Conservation (phyloP, 1,140 invertebrate species). For the Zaprionus inermis region DNA sequence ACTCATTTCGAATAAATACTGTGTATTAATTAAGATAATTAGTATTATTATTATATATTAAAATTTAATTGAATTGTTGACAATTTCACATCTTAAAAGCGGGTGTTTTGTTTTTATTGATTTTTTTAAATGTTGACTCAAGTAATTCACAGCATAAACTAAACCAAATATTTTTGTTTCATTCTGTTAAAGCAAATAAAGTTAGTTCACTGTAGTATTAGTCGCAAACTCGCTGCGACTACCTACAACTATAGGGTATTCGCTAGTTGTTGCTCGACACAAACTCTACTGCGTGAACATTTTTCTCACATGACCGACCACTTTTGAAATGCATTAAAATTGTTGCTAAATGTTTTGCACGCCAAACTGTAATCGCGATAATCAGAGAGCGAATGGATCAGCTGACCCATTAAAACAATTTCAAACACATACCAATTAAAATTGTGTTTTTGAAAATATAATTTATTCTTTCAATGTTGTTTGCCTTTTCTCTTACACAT, state of each 20-base stretch:
- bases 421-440: not conserved
- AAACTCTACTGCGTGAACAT: not conserved
- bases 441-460: conserved; percentile 32
- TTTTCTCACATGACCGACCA: conserved; percentile 27
- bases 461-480: conserved; percentile 54
- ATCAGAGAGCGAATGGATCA: conserved; percentile 4
- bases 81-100: not conserved
- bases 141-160: not conserved
- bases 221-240: too few relatives aligned
- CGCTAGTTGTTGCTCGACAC: not conserved
- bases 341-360: conserved; percentile 28
- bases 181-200: too few relatives aligned
- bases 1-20: not conserved
- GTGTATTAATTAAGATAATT: not conserved
- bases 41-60: not conserved
- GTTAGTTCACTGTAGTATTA: too few relatives aligned
- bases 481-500: conserved; percentile 46
- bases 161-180: too few relatives aligned
- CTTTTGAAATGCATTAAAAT: conserved; percentile 31
- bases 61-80: not conserved
- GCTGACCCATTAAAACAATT: conserved; percentile 3
- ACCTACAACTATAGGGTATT: not conserved
- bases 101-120: not conserved
- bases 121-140: not conserved
- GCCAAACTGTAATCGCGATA: conserved; percentile 44